A percentile compares a stretch with the other conserved stretches of the same genome.
These are phyloP conservation scores for Troglohyphantes excavatus DNA, from an alignment of 2,888 invertebrate genomes.

Conservation along the genomic window DNA sequence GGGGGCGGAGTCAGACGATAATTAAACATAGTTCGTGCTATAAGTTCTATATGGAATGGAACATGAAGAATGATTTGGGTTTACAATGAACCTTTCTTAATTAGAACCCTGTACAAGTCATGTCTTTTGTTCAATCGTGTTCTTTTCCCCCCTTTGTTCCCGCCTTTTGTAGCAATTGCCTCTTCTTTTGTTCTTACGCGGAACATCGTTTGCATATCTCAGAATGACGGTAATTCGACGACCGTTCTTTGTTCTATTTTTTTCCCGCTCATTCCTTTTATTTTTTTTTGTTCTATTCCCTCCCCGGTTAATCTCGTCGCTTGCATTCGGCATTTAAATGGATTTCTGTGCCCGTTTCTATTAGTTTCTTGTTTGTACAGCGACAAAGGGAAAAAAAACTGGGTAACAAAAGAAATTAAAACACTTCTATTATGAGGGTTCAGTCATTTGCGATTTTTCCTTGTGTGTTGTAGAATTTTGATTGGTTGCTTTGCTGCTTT, in stretches of 20 bases:
- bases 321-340: constrained; percentile 68
- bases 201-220: constrained; percentile 76
- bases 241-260: constrained; percentile 58
- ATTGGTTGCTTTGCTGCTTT: constrained; percentile 30
- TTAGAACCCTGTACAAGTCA: constrained; percentile 63
- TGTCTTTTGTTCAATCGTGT: constrained; percentile 53
- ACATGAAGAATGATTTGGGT: constrained; percentile 65
- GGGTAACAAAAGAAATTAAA: constrained; percentile 68
- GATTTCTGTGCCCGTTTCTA: constrained; percentile 68
- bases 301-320: constrained; percentile 43
- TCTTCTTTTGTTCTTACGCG: constrained; percentile 59
- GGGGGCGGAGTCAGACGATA: constrained; percentile 60
- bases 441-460: constrained; percentile 40
- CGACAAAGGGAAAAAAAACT: constrained; percentile 35
- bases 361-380: constrained; percentile 68
- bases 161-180: constrained; percentile 69
- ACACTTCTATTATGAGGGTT: constrained; percentile 53
- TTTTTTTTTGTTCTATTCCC: constrained; percentile 18
- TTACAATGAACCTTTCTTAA: constrained; percentile 71
- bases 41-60: constrained; percentile 49
- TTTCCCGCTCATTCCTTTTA: neutral
- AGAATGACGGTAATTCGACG: constrained; percentile 70
- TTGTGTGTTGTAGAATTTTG: neutral
- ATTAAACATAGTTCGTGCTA: constrained; percentile 66
- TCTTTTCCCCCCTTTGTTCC: constrained; percentile 52